A percentile compares a stretch with the other conserved stretches of the same genome.
phyloP scores from a whole-genome alignment of 2,113 vertebrate species.

The Struthidea cinerea region DNA sequence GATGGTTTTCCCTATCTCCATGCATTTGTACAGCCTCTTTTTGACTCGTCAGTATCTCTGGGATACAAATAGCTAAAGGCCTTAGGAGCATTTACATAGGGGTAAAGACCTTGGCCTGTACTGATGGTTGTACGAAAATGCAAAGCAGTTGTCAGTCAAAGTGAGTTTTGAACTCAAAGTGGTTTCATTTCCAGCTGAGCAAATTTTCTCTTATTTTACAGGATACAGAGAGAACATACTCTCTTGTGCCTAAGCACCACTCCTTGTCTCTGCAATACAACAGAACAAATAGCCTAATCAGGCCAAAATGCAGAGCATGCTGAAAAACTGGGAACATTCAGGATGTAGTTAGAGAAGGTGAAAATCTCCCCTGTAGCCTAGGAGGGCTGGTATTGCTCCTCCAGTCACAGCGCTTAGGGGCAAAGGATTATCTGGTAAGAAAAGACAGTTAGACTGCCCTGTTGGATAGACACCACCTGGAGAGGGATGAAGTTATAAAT shows the following conservation, averaged over 20 bases:
- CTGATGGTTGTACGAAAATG: neutral
- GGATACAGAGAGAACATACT: conserved; percentile 4
- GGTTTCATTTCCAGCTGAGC: conserved; percentile 41
- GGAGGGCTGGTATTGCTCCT: neutral
- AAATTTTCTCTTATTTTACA: conserved; percentile 38
- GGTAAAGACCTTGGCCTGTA: neutral
- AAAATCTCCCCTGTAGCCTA: neutral
- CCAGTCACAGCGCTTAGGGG: rapidly evolving
- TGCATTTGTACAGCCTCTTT: neutral
- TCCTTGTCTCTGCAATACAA: conserved; percentile 2
- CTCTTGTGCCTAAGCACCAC: conserved; percentile 8
- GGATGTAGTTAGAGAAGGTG: neutral
- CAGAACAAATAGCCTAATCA: conserved; percentile 57
- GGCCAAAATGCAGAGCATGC: conserved; percentile 30
- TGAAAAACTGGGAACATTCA: conserved; percentile 28
- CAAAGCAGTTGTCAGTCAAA: neutral
- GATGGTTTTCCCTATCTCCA: neutral
- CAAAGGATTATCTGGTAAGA: neutral
- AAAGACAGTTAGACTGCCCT: neutral
- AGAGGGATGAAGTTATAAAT: neutral
- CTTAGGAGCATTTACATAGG: neutral
- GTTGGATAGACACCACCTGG: neutral
- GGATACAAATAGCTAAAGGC: neutral
- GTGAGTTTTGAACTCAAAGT: conserved; percentile 13
- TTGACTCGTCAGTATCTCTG: neutral